phyloP scores from a whole-genome alignment of 2,888 invertebrate species.

The Patella ulyssiponensis region DNA sequence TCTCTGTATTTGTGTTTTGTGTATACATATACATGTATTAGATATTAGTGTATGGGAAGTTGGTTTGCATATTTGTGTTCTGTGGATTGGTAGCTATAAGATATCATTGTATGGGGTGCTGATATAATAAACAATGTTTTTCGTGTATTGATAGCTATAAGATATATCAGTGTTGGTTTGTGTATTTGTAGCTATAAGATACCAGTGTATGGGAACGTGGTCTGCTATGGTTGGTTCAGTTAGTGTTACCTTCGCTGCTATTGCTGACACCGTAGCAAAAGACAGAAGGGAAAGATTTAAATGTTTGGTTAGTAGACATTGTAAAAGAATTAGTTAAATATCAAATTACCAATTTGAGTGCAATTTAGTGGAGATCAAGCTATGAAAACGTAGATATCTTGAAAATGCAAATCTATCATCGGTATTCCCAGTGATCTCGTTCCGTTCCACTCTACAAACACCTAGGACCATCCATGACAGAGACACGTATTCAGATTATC shows the following conservation, averaged over 20 bases:
- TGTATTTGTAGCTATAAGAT: conserved; percentile 63
- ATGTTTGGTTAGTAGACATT: conserved; percentile 79
- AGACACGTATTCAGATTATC: no score
- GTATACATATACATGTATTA: no score
- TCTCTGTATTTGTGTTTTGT: no score
- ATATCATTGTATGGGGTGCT: conserved; percentile 71
- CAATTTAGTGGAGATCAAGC: no score
- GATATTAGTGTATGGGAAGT: conserved; percentile 71
- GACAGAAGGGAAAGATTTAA: conserved; percentile 94
- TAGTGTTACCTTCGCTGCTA: conserved; percentile 92
- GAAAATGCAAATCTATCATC: no score
- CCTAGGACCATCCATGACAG: no score
- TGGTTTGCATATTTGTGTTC: conserved; percentile 53
- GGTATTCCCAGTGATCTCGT: no score
- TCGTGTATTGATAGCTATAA: conserved; percentile 55
- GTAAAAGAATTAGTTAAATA: no score
- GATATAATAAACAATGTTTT: conserved; percentile 46
- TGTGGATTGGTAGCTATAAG: conserved; percentile 57
- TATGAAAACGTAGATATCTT: no score
- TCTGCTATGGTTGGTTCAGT: conserved; percentile 53
- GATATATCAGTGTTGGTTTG: conserved; percentile 70
- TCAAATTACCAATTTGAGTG: no score
- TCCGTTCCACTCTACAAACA: no score
- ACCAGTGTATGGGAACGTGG: conserved; percentile 72
- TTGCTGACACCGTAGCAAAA: conserved; percentile 96